Conservation (phyloP, 2,113 vertebrate species). For the Tonatia bakeri region DNA sequence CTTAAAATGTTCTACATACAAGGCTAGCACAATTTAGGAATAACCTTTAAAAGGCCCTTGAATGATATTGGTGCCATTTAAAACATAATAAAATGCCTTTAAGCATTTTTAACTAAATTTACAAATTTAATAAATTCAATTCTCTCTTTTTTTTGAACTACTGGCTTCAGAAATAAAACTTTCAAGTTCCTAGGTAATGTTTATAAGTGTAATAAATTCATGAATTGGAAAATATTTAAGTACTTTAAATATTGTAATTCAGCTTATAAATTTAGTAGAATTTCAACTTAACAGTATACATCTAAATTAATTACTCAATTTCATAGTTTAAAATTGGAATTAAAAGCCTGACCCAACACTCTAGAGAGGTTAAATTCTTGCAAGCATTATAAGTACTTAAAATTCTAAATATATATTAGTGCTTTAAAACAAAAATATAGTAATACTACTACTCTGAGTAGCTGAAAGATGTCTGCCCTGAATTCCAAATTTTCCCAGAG, state of each 20-base stretch:
- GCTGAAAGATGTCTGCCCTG: neutral
- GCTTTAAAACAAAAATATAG: conserved; percentile 1
- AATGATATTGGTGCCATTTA: neutral
- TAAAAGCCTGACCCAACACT: neutral
- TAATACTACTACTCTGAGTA: neutral
- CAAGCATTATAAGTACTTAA: conserved; percentile 1
- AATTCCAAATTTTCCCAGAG: neutral
- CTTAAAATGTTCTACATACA: neutral
- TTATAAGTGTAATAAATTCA: conserved; percentile 20
- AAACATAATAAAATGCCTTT: conserved; percentile 16
- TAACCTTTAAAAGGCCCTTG: neutral
- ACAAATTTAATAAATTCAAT: conserved; percentile 21
- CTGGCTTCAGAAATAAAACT: conserved; percentile 8
- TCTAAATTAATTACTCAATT: conserved; percentile 29
- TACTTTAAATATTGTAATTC: conserved; percentile 4
- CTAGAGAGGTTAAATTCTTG: neutral
- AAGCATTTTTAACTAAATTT: conserved; percentile 29
- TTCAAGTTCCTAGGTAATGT: neutral
- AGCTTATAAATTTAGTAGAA: conserved; percentile 17
- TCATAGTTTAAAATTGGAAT: conserved; percentile 28
- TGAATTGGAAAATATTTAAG: neutral
- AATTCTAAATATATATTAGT: neutral
- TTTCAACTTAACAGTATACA: conserved; percentile 31
- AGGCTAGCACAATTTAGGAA: neutral
- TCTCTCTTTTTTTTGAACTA: neutral